A percentile compares a stretch with the other conserved stretches of the same genome.
Conservation (phyloP, 2,797 vertebrate species). For the Amazona finschi region DNA sequence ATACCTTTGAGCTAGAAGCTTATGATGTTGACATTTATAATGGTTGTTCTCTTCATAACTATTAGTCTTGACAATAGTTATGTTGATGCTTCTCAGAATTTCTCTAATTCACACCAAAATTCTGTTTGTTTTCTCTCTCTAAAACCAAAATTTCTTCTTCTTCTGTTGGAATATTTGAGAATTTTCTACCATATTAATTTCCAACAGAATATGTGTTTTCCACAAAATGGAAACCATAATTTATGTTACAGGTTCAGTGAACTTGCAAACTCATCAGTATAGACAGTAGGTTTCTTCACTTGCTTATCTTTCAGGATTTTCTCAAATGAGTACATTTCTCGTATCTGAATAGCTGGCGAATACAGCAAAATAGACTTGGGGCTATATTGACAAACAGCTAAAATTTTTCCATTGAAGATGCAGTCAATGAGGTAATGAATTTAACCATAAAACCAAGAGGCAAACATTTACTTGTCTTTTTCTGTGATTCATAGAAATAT, state of each 20-base stretch:
- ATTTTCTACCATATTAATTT: not conserved
- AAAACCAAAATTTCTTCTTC: not conserved
- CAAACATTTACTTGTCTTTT: not conserved
- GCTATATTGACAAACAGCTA: not conserved
- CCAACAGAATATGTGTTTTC: not conserved
- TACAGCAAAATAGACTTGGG: not conserved
- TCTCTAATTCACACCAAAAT: not conserved
- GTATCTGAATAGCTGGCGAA: not conserved
- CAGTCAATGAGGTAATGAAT: not conserved
- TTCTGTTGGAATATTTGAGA: not conserved
- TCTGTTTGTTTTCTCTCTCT: not conserved
- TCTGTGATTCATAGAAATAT: not conserved
- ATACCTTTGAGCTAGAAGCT: not conserved
- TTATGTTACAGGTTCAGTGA: not conserved
- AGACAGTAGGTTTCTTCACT: not conserved
- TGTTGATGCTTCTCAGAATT: not conserved
- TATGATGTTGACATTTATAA: not conserved
- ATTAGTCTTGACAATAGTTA: not conserved
- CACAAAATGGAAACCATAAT: not conserved
- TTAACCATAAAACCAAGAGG: not conserved
- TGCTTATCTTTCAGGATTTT: not conserved
- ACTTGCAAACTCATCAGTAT: not conserved
- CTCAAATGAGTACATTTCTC: not conserved
- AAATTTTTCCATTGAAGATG: not conserved
- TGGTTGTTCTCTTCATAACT: not conserved